A percentile compares a stretch with the other conserved stretches of the same genome.
Conservation (phyloP, 2,888 invertebrate genomes). For the Microctonus hyperodae region DNA sequence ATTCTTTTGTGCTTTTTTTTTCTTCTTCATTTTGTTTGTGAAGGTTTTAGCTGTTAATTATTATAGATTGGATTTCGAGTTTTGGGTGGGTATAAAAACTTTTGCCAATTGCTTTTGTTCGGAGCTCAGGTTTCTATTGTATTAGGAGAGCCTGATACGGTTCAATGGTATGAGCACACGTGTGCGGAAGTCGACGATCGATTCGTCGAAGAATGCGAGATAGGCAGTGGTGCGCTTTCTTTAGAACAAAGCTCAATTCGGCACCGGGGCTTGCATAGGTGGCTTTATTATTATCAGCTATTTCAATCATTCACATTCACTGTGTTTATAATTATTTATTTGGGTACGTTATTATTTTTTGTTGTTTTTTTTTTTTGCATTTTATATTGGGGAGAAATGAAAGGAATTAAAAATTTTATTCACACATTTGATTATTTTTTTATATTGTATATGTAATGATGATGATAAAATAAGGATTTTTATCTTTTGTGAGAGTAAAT, state of each 20-base stretch:
- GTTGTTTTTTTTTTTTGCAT: no score
- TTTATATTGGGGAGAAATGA: no score
- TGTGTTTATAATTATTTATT: not conserved
- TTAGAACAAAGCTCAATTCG: slow-evolving; percentile 12
- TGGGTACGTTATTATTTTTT: no score
- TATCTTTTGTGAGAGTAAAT: not conserved
- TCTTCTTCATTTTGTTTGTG: not conserved
- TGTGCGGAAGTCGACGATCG: slow-evolving; percentile 29
- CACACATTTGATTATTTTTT: not conserved
- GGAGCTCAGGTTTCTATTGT: slow-evolving; percentile 1
- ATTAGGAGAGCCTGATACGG: not conserved
- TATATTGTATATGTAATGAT: not conserved
- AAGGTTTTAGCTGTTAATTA: not conserved
- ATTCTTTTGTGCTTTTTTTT: not conserved
- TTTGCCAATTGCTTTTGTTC: not conserved
- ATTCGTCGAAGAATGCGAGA: slow-evolving; percentile 13
- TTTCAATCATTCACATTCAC: not conserved
- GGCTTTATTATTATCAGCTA: not conserved
- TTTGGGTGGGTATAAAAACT: not conserved
- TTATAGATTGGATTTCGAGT: not conserved
- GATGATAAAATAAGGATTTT: not conserved
- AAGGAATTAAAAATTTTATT: not conserved
- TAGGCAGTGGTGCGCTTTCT: slow-evolving; percentile 16
- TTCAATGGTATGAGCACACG: slow-evolving; percentile 29
- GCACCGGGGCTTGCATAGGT: not conserved